phyloP scores from a whole-genome alignment of 1,140 invertebrate genomes.

The Drosophila nikananu region DNA sequence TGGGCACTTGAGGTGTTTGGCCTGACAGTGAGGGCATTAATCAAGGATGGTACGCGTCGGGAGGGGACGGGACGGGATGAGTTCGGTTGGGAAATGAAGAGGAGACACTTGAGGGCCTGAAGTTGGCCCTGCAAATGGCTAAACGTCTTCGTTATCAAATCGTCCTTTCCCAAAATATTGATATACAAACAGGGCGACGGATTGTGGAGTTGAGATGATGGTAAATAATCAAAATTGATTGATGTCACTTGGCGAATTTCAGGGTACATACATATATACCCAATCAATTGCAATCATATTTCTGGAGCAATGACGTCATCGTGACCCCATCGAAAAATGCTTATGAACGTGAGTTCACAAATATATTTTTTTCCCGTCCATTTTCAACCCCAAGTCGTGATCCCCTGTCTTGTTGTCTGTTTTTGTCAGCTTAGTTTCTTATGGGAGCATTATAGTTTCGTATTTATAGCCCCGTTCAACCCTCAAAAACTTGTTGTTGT shows the following conservation, averaged over 20 bases:
- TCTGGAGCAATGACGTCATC: constrained; percentile 40
- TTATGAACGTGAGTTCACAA: constrained; percentile 36
- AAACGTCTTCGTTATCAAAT: constrained; percentile 54
- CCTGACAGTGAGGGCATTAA: constrained; percentile 54
- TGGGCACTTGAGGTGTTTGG: constrained; percentile 49
- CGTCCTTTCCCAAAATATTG: constrained; percentile 46
- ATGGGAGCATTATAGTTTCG: constrained; percentile 44
- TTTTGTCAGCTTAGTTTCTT: constrained; percentile 52
- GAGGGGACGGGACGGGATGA: neutral
- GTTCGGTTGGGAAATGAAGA: constrained; percentile 15
- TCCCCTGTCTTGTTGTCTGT: constrained; percentile 49
- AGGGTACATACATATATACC: constrained; percentile 1
- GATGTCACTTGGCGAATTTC: constrained; percentile 25
- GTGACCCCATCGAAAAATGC: constrained; percentile 24
- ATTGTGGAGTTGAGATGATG: constrained; percentile 27
- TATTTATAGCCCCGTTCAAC: constrained; percentile 51
- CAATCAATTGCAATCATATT: constrained; percentile 35
- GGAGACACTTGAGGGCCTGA: constrained; percentile 38
- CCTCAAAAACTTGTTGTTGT: constrained; percentile 47
- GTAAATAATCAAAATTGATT: constrained; percentile 38
- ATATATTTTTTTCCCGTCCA: constrained; percentile 23
- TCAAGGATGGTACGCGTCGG: constrained; percentile 11
- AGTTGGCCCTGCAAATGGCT: constrained; percentile 52
- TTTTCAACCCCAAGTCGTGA: constrained; percentile 41
- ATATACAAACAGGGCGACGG: constrained; percentile 28